Evolutionary conservation across 2,113 vertebrate species (phyloP).

Genomic region (Condylura cristata): DNA sequence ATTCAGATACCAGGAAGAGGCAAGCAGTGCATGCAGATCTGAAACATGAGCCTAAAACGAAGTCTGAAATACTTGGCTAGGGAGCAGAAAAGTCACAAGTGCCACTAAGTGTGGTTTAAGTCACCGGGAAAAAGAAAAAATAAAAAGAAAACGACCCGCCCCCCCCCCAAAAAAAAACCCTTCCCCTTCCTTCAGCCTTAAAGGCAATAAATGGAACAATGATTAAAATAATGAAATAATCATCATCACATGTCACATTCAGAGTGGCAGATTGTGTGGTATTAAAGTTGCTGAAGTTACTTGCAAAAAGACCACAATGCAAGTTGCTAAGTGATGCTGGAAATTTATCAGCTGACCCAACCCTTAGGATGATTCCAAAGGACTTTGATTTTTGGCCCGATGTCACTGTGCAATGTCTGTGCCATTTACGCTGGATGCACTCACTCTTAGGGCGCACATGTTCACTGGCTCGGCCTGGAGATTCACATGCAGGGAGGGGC

Average conservation of each 20-base stretch:
- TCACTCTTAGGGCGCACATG: slow-evolving; percentile 76
- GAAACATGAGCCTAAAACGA: slow-evolving; percentile 88
- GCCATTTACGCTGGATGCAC: slow-evolving; percentile 64
- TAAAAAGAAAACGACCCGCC: background rate
- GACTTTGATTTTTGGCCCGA: slow-evolving; percentile 71
- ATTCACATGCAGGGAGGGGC: slow-evolving; percentile 84
- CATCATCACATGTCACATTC: slow-evolving; percentile 69
- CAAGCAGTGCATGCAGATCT: slow-evolving; percentile 90
- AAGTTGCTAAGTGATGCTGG: slow-evolving; percentile 76
- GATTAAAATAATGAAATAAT: slow-evolving; percentile 56
- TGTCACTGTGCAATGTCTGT: slow-evolving; percentile 64
- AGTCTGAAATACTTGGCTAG: slow-evolving; percentile 84
- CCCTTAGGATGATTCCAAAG: slow-evolving; percentile 68
- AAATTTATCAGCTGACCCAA: slow-evolving; percentile 77
- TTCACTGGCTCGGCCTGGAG: slow-evolving; percentile 83
- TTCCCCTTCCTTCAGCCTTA: slow-evolving; percentile 58
- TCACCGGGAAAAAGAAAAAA: slow-evolving; percentile 43
- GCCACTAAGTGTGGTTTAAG: slow-evolving; percentile 80
- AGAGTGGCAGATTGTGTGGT: slow-evolving; percentile 75
- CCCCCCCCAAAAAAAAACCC: background rate
- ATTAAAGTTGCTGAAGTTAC: slow-evolving; percentile 75
- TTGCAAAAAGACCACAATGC: slow-evolving; percentile 83
- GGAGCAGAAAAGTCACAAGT: slow-evolving; percentile 81
- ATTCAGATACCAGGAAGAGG: slow-evolving; percentile 88
- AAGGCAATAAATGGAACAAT: slow-evolving; percentile 64